Evolutionary conservation across 1,140 invertebrate genomes (phyloP).

Genomic region (Hydropsyche tenuis): DNA sequence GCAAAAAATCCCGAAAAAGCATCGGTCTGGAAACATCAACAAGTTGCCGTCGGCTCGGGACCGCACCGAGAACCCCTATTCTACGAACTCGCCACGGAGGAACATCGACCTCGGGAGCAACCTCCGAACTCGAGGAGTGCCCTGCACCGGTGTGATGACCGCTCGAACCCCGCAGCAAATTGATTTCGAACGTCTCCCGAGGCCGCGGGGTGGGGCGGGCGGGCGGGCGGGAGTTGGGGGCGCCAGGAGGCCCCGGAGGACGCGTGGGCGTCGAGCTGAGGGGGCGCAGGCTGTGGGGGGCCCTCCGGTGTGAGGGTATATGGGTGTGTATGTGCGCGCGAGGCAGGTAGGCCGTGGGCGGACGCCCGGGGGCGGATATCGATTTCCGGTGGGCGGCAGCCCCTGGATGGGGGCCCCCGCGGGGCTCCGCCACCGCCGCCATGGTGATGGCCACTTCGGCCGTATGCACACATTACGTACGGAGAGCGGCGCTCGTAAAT

Average conservation of each 20-base stretch:
- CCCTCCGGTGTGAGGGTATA: too few species aligned
- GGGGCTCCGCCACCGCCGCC: conserved; percentile 32
- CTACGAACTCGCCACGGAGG: background rate
- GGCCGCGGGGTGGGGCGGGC: background rate
- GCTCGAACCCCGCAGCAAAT: conserved; percentile 41
- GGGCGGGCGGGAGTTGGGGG: conserved; percentile 11
- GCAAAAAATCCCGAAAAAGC: background rate
- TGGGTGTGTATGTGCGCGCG: too few species aligned
- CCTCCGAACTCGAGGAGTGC: background rate
- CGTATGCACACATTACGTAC: conserved; percentile 33
- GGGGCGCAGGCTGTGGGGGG: too few species aligned
- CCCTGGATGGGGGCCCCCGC: background rate
- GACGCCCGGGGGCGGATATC: conserved; percentile 45
- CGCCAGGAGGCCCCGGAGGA: background rate
- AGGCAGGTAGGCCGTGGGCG: conserved; percentile 29
- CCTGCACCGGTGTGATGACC: background rate
- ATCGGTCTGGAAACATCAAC: too few species aligned
- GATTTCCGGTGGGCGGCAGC: conserved; percentile 41
- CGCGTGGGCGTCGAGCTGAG: conserved; percentile 10
- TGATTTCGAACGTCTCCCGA: conserved; percentile 47
- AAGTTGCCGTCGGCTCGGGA: background rate
- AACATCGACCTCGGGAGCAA: background rate
- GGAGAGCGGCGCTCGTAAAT: conserved; percentile 27
- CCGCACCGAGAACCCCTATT: background rate
- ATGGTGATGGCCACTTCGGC: conserved; percentile 43